These are phyloP conservation scores for Erpornis zantholeuca DNA, from an alignment of 2,113 vertebrate species.

Conservation along the genomic window DNA sequence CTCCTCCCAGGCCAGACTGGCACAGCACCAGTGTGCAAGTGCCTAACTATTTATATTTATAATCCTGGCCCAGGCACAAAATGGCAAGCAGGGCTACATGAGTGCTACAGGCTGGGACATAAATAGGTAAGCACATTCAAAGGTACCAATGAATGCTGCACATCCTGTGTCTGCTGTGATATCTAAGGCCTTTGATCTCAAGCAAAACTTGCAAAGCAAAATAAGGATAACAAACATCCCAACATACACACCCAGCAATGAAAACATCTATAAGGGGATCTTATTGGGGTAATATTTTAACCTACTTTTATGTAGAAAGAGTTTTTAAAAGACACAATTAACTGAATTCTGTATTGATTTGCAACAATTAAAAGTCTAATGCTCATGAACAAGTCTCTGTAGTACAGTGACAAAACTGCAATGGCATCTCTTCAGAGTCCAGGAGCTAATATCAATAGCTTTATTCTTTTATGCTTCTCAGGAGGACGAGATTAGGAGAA, in stretches of 20 bases:
- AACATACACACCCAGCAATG: background rate
- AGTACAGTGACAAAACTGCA: background rate
- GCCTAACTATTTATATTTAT: background rate
- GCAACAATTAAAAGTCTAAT: background rate
- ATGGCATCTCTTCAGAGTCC: background rate
- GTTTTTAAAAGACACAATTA: background rate
- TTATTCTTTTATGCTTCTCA: background rate
- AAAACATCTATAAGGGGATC: background rate
- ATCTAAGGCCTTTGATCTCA: background rate
- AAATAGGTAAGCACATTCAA: background rate
- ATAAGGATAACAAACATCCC: background rate
- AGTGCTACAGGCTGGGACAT: background rate
- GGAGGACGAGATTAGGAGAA: background rate
- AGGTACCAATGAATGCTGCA: background rate
- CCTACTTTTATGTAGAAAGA: background rate
- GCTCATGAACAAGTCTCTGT: background rate
- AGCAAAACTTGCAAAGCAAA: background rate
- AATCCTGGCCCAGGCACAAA: background rate
- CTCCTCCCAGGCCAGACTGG: background rate
- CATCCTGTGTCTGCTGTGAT: background rate
- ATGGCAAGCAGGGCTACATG: background rate
- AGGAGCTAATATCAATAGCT: background rate
- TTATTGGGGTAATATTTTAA: background rate
- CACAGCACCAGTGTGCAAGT: background rate
- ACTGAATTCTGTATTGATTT: background rate